Conservation (phyloP, 2,113 vertebrate genomes). For the Psittacara wagleri region DNA sequence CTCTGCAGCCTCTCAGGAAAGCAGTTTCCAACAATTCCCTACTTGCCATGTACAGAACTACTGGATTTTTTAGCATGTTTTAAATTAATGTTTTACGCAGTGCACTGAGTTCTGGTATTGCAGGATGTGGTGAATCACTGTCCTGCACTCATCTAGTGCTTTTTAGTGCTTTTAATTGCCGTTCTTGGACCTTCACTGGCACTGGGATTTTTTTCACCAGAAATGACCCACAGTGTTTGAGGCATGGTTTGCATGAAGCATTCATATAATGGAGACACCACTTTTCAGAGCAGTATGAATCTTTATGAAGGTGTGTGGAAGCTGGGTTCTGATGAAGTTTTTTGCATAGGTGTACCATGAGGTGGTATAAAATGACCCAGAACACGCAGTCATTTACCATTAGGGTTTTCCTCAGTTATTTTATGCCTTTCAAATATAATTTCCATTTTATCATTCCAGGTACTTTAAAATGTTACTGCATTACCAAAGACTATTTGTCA, state of each 20-base stretch:
- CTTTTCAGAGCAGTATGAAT: background rate
- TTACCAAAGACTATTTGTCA: conserved; percentile 2
- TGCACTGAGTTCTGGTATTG: background rate
- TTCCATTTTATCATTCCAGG: conserved; percentile 3
- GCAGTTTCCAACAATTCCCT: background rate
- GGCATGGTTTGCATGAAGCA: background rate
- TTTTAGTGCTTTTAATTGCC: background rate
- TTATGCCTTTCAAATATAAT: background rate
- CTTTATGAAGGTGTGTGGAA: background rate
- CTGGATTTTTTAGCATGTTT: background rate
- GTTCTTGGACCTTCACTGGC: background rate
- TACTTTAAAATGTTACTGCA: background rate
- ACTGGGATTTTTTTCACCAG: background rate
- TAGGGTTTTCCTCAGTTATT: background rate
- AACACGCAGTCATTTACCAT: background rate
- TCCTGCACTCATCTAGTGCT: background rate
- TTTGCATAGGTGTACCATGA: background rate
- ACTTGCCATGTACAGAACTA: background rate
- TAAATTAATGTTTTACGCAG: background rate
- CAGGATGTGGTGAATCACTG: background rate
- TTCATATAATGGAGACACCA: background rate
- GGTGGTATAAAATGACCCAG: background rate
- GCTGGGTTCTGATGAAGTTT: background rate
- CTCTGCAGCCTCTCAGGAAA: background rate
- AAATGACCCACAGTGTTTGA: background rate